Evolutionary conservation across 2,797 vertebrate species (phyloP).

Genomic region (Urophycis tenuis): DNA sequence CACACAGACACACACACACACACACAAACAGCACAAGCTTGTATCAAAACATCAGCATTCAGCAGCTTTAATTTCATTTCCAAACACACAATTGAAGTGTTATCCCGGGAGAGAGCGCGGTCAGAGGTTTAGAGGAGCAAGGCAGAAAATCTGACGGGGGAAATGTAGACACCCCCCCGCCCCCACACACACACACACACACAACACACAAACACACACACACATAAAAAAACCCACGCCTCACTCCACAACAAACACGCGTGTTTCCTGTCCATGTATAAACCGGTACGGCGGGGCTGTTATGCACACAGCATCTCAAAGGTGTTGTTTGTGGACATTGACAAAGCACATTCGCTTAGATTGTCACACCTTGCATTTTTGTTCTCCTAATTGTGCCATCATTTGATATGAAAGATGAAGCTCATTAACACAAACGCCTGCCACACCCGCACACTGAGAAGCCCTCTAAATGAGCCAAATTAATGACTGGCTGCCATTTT

Average conservation of each 20-base stretch:
- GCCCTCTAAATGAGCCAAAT: slow-evolving; percentile 74
- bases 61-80: slow-evolving; percentile 60
- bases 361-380: slow-evolving; percentile 83
- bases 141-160: slow-evolving; percentile 39
- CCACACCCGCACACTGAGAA: slow-evolving; percentile 71
- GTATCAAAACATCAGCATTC: slow-evolving; percentile 39
- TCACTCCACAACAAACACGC: no score
- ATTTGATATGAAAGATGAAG: slow-evolving; percentile 76
- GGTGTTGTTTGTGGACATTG: slow-evolving; percentile 77
- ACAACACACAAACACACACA: no score
- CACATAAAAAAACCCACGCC: no score
- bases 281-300: slow-evolving; percentile 24
- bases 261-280: no score
- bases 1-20: no score
- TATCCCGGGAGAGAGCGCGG: slow-evolving; percentile 19
- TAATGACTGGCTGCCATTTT: slow-evolving; percentile 63
- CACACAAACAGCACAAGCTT: no score
- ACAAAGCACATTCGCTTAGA: slow-evolving; percentile 79
- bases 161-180: slow-evolving; percentile 45
- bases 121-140: slow-evolving; percentile 45
- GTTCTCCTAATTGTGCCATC: slow-evolving; percentile 80
- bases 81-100: slow-evolving; percentile 37
- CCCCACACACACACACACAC: no score
- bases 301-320: slow-evolving; percentile 64
- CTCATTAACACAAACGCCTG: slow-evolving; percentile 78